These are phyloP conservation scores for Anoplius nigerrimus DNA, from an alignment of 2,888 invertebrate genomes.

Conservation along the genomic window DNA sequence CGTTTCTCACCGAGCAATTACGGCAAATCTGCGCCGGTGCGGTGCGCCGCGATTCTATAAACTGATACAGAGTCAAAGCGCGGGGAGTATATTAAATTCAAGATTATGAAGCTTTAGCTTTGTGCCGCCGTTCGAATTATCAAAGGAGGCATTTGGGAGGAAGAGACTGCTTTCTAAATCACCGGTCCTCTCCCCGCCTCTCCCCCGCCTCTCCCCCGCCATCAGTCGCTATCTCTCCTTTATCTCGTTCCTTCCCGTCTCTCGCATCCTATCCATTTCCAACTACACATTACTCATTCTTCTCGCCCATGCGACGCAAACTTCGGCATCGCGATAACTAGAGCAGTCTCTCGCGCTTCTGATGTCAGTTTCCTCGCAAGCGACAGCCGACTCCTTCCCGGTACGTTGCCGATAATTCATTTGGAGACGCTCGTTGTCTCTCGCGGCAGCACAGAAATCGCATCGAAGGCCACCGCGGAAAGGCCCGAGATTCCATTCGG, in stretches of 20 bases:
- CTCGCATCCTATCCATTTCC: constrained; percentile 4
- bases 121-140: constrained; percentile 36
- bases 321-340: constrained; percentile 37
- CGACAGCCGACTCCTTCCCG: neutral
- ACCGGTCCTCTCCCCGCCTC: constrained; percentile 17
- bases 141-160: constrained; percentile 45
- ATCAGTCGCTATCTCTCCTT: constrained; percentile 19
- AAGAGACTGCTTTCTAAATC: constrained; percentile 20
- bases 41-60: constrained; percentile 59
- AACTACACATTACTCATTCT: constrained; percentile 18
- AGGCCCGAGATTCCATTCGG: too few relatives aligned
- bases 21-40: constrained; percentile 24
- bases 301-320: constrained; percentile 45
- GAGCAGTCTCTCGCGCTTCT: constrained; percentile 52
- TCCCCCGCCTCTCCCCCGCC: neutral
- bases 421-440: too few relatives aligned
- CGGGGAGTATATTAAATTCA: constrained; percentile 63
- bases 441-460: neutral
- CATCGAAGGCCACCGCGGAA: neutral
- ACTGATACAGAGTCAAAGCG: constrained; percentile 60
- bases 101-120: constrained; percentile 58
- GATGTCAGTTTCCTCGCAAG: constrained; percentile 27
- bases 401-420: too few relatives aligned
- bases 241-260: constrained; percentile 22
- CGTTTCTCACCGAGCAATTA: too few relatives aligned